Evolutionary conservation across 2,888 invertebrate genomes (phyloP), one percentile per base, ranked within the genome.

Genomic region (Poecilus cupreus): DNA sequence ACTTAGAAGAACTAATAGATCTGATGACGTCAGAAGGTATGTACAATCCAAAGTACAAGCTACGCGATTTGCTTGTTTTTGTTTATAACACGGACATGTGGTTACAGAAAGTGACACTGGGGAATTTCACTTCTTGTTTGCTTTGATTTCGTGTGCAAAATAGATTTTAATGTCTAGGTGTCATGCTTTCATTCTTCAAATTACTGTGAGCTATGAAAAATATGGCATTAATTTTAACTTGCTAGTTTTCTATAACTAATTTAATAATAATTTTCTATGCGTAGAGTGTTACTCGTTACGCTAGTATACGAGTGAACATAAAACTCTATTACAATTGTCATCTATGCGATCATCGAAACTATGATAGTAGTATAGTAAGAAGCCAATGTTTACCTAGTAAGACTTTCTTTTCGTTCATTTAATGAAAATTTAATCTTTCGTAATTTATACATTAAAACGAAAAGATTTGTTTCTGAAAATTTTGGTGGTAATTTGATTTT

Each of bases 1-100:
- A 96, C 87, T 92, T 98, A 84, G 96, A 97, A 89, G 92, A 93
- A 76, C 93, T 98, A 79, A 96, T 98, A 87, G 94, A 94, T 83
- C 93, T 94, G 87, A 97, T 98, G 96, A 95, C 96, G 74, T 91
- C 93, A 68, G 92, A 93, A 84, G 93, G 93, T 89, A 89, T 90
- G 88, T 60, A 60, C 22, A 60, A 24, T 26, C 1, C 5, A 20
- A 10, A n/a, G n/a, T n/a, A n/a, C n/a, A n/a, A n/a, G n/a, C n/a
- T n/a, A n/a, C n/a, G n/a, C n/a, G n/a, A n/a, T n/a, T 70, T 70
- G 39, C 26, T 54, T 60, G 11, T 60, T 0, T 32, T 32, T 60
- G 6, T 26, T 32, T 60, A 13, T 60, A 26, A 43, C 13, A 60
- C 13, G 5, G 60, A 60, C n/a, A n/a, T 43, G 26, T 60, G 60